Percentiles rank a stretch among this genome's conserved stretches.
phyloP scores from a whole-genome alignment of 2,113 vertebrate genomes.

The Heterochromis multidens region DNA sequence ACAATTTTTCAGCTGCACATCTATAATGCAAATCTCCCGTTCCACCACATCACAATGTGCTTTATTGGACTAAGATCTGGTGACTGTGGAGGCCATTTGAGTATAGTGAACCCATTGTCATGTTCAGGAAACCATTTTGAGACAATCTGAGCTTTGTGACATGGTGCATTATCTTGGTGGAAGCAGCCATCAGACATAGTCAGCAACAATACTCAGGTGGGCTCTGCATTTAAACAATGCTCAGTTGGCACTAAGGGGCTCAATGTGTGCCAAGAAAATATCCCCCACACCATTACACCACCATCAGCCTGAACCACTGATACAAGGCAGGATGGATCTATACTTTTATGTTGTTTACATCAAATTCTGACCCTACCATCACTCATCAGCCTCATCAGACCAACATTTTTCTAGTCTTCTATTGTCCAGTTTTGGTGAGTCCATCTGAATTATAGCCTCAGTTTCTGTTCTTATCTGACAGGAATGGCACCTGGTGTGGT shows the following conservation, averaged over 20 bases:
- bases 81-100: not conserved
- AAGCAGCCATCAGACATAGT: not conserved
- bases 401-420: not conserved
- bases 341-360: too few relatives aligned
- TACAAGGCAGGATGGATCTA: not conserved
- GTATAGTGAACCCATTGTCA: not conserved
- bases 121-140: not conserved
- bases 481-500: not conserved
- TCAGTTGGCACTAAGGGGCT: not conserved
- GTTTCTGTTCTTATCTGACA: not conserved
- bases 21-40: not conserved
- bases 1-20: not conserved
- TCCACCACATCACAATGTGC: not conserved
- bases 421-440: not conserved
- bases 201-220: not conserved
- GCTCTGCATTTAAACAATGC: not conserved
- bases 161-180: not conserved
- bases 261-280: not conserved
- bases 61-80: not conserved
- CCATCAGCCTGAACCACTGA: not conserved
- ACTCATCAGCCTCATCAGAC: too few relatives aligned
- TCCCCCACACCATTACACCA: not conserved
- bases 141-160: not conserved
- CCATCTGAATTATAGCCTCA: not conserved
- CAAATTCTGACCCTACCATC: not conserved